Evolutionary conservation across 2,113 vertebrate species (phyloP).

Genomic region (Gavia stellata): DNA sequence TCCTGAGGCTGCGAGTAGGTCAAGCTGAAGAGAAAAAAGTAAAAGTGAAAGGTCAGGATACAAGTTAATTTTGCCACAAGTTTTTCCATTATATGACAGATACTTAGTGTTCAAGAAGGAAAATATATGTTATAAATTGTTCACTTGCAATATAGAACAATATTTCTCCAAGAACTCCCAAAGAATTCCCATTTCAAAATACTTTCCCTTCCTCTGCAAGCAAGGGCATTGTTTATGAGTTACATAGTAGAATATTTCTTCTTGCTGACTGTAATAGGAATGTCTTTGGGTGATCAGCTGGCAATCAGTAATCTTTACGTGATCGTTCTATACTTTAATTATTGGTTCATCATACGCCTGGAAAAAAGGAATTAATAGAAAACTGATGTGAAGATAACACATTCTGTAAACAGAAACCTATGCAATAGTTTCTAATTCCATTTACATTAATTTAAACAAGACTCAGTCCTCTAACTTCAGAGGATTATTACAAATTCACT

Average conservation of each 20-base stretch:
- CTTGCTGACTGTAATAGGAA: not conserved
- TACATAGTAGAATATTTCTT: not conserved
- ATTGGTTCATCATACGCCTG: not conserved
- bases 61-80: not conserved
- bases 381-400: not conserved
- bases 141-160: not conserved
- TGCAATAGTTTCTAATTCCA: not conserved
- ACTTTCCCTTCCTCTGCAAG: not conserved
- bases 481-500: not conserved
- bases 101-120: not conserved
- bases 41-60: not conserved
- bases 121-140: not conserved
- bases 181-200: not conserved
- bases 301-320: not conserved
- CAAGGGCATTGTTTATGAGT: not conserved
- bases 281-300: not conserved
- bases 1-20: not conserved
- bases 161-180: not conserved
- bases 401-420: not conserved
- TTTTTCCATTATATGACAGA: not conserved
- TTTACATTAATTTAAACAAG: not conserved
- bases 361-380: not conserved
- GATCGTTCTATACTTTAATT: not conserved
- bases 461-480: not conserved
- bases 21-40: constrained; percentile 11